Base-by-base conservation (phyloP, 2,797 vertebrate genomes). In the Lepilemur septentrionalis region DNA sequence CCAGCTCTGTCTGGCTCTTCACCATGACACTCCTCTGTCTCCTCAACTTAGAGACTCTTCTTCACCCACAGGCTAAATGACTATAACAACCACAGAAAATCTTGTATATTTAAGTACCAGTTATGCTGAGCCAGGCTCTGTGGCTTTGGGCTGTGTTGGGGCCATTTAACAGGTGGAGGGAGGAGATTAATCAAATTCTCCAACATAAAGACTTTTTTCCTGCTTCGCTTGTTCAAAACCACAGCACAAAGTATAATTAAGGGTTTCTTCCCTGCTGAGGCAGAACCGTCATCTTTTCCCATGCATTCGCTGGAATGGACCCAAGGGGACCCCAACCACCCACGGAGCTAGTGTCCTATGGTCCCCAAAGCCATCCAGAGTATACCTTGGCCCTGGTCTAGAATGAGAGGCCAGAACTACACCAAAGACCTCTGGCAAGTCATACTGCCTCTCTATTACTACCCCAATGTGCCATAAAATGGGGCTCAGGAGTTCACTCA, bases 201-300 rank as follows among this genome's bases (percentile, higher is more conserved):
- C 59, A 85, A 80, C 67, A 79, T 35, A 90, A 69, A 89, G 7
- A 69, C 52, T 76, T 76, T 94, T 93, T 80, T 81, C 43, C 9
- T 63, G 46, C 7, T 95, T 81, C 75, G 4, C 85, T 84, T 96
- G 41, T 95, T 95, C 76, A 1, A 94, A 2, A 43, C 80, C 95
- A 96, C 65, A 72, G 93, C 50, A 78, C 35, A 86, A 91, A 98
- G 82, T 81, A 59, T 90, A 98, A 98, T 94, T 93, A 86, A n/a
- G 14, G 96, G 95, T 87, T 93, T 38, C 32, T 91, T 97, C 97
- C 90, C 95, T 97, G 94, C 93, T 93, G 83, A 97, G 59, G 88
- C 85, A 81, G 92, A 96, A 28, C 72, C 84, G 93, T 82, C 91
- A 65, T 55, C 28, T 63, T 96, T 97, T 30, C 48, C 69, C 76